Evolutionary conservation across 2,888 invertebrate genomes (phyloP), one percentile per base, ranked within the genome.

Genomic region (Drosophila anomelani): DNA sequence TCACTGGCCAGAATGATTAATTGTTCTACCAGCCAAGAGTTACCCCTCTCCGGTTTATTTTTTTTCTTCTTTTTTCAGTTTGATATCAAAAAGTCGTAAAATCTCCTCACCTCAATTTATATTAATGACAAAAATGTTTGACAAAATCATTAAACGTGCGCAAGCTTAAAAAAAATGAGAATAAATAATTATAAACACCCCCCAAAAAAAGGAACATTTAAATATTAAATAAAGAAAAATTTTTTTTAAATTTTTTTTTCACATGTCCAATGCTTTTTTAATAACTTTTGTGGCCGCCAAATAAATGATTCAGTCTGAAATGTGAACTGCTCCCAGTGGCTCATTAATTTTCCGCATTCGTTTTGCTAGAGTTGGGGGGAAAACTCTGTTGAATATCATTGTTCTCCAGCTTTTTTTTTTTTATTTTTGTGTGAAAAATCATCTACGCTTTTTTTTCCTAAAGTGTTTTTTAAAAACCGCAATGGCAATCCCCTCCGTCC

Each of bases 71-170:
- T 9, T 23, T 12, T 29, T 7, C 38, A 49, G 8, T 54, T 59
- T 51, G 29, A 53, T 36, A 82, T 71, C 72, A 71, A 70, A 71
- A 66, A 62, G 53, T 51, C 81, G 69, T 80, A 64, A 81, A 69
- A 69, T 69, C 51, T 20, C 17, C 39, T 68, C 56, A 56, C 7
- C 56, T 36, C 57, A 36, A 69, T 56, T 68, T 69, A 75, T 77
- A 73, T 86, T 81, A 81, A 88, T 86, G 80, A 81, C 67, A 72
- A 72, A 60, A 76, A 57, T 68, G 66, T 71, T 87, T 82, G 77
- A 89, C 76, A 80, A 87, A 75, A 77, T 78, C 80, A 89, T 80
- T 87, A 83, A 81, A 75, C 70, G 34, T 9, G 51, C 17, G 51
- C 51, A 1, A 0, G 61, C 56, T 53, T 51, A 34, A 26, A 80